Conservation (phyloP, 2,797 vertebrate genomes). For the Carapus acus region DNA sequence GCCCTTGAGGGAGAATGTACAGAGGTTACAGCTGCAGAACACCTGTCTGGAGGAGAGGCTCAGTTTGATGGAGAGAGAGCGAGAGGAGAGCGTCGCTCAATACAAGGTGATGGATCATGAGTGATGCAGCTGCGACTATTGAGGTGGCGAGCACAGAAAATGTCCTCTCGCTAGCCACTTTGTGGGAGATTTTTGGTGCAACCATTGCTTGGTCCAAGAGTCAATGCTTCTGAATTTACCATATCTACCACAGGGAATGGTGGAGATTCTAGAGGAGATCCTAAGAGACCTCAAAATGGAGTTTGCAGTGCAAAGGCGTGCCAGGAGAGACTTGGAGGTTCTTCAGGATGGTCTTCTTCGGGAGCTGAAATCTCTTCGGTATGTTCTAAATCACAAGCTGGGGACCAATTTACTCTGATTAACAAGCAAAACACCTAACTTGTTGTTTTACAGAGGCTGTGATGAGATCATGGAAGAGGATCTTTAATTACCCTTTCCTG, state of each 20-base stretch:
- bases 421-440: background rate
- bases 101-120: constrained; percentile 64
- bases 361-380: constrained; percentile 82
- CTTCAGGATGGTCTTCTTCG: constrained; percentile 69
- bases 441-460: constrained; percentile 42
- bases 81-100: constrained; percentile 71
- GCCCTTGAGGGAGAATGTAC: constrained; percentile 74
- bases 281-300: constrained; percentile 74
- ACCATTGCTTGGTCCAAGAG: too few relatives aligned
- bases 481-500: constrained; percentile 2
- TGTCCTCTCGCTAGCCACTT: too few relatives aligned
- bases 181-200: too few relatives aligned
- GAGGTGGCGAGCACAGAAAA: too few relatives aligned
- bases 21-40: constrained; percentile 73
- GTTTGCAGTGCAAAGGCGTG: constrained; percentile 76
- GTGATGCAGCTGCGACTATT: too few relatives aligned
- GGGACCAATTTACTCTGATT: background rate
- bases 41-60: constrained; percentile 78
- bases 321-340: constrained; percentile 74
- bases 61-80: constrained; percentile 72
- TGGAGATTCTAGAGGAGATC: constrained; percentile 76
- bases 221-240: too few relatives aligned
- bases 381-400: constrained; percentile 15
- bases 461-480: constrained; percentile 36
- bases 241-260: constrained; percentile 69